phyloP scores from a whole-genome alignment of 2,888 invertebrate genomes.

The Pheosia gnoma region DNA sequence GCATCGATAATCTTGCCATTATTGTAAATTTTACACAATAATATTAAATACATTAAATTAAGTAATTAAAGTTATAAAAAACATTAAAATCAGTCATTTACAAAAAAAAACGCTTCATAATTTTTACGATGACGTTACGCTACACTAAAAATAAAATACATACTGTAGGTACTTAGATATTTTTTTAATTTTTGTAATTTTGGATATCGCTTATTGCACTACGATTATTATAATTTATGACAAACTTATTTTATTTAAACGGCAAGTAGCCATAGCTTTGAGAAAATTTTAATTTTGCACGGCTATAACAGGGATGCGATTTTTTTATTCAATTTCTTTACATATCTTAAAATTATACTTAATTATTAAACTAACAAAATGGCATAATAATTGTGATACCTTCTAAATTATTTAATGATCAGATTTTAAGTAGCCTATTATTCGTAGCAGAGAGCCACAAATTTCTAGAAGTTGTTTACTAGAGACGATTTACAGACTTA shows the following conservation, averaged over 20 bases:
- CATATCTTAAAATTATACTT: conserved; percentile 31
- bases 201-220: conserved; percentile 63
- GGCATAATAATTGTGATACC: conserved; percentile 45
- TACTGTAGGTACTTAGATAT: conserved; percentile 31
- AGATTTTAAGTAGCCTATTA: conserved; percentile 2
- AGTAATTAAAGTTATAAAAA: conserved; percentile 53
- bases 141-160: conserved; percentile 14
- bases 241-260: conserved; percentile 27
- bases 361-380: conserved; percentile 48
- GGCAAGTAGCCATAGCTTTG: conserved; percentile 30
- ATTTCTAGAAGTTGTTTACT: no score
- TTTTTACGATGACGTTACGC: conserved; percentile 52
- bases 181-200: conserved; percentile 43
- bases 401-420: conserved; percentile 31
- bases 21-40: conserved; percentile 54
- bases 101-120: conserved; percentile 52
- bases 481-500: not conserved
- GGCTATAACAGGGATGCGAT: conserved; percentile 14
- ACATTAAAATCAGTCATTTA: conserved; percentile 77
- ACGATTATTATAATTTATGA: conserved; percentile 32
- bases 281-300: conserved; percentile 15
- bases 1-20: conserved; percentile 49
- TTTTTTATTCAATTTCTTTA: conserved; percentile 18
- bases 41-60: conserved; percentile 57
- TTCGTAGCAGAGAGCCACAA: no score